Evolutionary conservation across 1,140 invertebrate genomes (phyloP), one percentile per base, ranked within the genome.

Genomic region (Tribolium castaneum): DNA sequence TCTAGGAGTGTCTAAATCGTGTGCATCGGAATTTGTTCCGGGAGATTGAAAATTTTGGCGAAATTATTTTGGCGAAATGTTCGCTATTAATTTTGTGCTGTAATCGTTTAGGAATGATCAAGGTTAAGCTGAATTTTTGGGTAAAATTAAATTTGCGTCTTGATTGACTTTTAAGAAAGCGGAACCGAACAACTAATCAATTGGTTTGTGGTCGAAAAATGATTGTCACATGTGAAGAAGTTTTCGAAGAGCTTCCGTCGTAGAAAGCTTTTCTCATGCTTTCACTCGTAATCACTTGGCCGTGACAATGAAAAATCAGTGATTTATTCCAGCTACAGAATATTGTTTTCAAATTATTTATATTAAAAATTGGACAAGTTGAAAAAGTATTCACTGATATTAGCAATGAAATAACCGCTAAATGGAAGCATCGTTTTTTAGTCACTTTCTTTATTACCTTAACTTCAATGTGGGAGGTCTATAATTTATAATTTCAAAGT

Each of bases 1-100:
- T 80, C 62, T 78, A 74, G 79, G 79, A 35, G 79, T 77, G 79
- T 7, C 30, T n/a, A 34, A 66, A 66, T 35, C 59, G 59, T 66
- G 54, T 59, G 1, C 54, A 19, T 30, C 19, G 25, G 25, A 14
- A 66, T n/a, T 59, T 59, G 54, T 59, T 25, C 54, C 54, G 22
- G 16, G 54, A 59, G 25, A 59, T 59, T n/a, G 6, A n/a, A 12
- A 30, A 59, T 56, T 56, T 62, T 25, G 7, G n/a, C 2, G 2
- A 62, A 62, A 25, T 25, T 62, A 62, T 54, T 54, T 30, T 5
- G 6, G 14, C 13, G 7, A 59, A 19, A 25, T 25, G 10, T 14
- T 25, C 5, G 54, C 6, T 9, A 35, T 66, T 66, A 12, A 34
- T 66, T 35, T n/a, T 45, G n/a, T 7, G 12, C 13, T 66, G 59